phyloP scores from a whole-genome alignment of 2,113 vertebrate species.

The Ammodytes dubius region DNA sequence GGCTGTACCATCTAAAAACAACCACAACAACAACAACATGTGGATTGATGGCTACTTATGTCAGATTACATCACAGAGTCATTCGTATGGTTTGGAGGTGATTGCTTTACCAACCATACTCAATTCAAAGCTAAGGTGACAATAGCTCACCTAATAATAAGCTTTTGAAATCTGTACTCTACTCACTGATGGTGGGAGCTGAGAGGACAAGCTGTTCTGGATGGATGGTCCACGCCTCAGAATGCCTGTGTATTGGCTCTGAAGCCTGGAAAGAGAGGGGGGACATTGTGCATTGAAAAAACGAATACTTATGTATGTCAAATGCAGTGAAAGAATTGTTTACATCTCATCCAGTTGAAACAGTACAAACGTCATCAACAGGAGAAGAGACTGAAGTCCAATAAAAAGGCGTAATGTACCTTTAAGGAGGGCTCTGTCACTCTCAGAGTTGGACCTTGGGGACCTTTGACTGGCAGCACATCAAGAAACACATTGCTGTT shows the following conservation, averaged over 20 bases:
- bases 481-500: slow-evolving; percentile 88
- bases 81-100: background rate
- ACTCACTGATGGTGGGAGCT: slow-evolving; percentile 90
- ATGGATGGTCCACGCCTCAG: slow-evolving; percentile 86
- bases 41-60: background rate
- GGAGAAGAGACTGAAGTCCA: background rate
- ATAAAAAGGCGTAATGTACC: slow-evolving; percentile 30
- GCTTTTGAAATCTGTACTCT: background rate
- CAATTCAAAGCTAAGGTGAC: background rate
- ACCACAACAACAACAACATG: background rate
- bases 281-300: slow-evolving; percentile 1
- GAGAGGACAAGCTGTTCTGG: slow-evolving; percentile 89
- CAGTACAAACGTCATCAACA: background rate
- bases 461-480: slow-evolving; percentile 95
- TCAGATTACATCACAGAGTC: background rate
- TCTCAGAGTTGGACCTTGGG: slow-evolving; percentile 85
- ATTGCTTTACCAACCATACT: background rate
- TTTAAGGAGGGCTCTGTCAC: slow-evolving; percentile 69
- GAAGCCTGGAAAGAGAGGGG: slow-evolving; percentile 39
- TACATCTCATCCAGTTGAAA: slow-evolving; percentile 1
- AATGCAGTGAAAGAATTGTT: background rate
- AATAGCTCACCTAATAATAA: background rate
- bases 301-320: background rate
- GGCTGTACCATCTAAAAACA: slow-evolving; percentile 83
- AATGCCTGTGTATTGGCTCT: slow-evolving; percentile 49